Percentiles rank a stretch among this genome's conserved stretches.
These are phyloP conservation scores for Erinaceus europaeus DNA, from an alignment of 2,113 vertebrate genomes.

Conservation along the genomic window DNA sequence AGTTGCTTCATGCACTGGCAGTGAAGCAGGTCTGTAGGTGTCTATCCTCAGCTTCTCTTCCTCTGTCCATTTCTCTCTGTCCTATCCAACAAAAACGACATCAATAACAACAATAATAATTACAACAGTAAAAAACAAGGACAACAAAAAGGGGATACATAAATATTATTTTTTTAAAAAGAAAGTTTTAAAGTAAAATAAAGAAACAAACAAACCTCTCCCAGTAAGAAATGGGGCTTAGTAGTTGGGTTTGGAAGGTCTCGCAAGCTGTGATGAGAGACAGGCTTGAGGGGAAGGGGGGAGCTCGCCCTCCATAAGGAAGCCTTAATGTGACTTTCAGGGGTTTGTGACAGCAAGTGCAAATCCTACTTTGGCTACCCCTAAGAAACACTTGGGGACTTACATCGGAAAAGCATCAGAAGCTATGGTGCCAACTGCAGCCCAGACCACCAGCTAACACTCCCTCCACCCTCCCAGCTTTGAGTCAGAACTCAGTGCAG, in stretches of 20 bases:
- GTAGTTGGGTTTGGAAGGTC: slow-evolving; percentile 18
- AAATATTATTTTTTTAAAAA: too few species aligned
- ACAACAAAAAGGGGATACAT: too few species aligned
- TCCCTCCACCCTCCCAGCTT: background rate
- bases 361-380: slow-evolving; percentile 46
- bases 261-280: slow-evolving; percentile 40
- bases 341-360: slow-evolving; percentile 41
- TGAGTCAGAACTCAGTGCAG: slow-evolving; percentile 12
- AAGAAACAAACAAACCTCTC: background rate
- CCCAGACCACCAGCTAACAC: background rate
- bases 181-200: background rate
- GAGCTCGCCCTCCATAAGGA: background rate
- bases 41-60: too few species aligned
- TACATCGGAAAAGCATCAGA: slow-evolving; percentile 24
- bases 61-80: too few species aligned
- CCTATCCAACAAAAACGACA: too few species aligned
- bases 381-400: slow-evolving; percentile 42
- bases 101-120: too few species aligned
- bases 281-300: background rate
- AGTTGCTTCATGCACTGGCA: too few species aligned
- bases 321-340: background rate
- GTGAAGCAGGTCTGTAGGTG: too few species aligned
- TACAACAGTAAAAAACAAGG: too few species aligned
- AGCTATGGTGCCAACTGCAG: slow-evolving; percentile 19
- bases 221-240: slow-evolving; percentile 50